Percentiles rank a stretch among this genome's conserved stretches.
phyloP scores from a whole-genome alignment of 1,140 invertebrate genomes.

The Brachionus rotundiformis region DNA sequence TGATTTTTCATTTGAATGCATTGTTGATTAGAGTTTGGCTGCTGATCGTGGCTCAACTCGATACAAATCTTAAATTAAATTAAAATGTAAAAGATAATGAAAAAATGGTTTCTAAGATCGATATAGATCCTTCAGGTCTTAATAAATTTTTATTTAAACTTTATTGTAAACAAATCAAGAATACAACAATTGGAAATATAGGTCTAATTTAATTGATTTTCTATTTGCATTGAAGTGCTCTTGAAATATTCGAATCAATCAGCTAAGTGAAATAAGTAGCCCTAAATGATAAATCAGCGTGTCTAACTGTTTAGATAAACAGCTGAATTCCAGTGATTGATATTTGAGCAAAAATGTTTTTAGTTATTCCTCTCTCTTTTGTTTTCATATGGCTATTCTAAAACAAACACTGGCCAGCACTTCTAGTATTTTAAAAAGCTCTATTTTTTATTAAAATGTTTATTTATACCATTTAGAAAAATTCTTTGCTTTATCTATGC shows the following conservation, averaged over 20 bases:
- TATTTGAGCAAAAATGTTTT: slow-evolving; percentile 37
- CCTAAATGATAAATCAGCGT: slow-evolving; percentile 27
- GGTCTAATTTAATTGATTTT: slow-evolving; percentile 32
- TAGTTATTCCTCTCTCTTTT: background rate
- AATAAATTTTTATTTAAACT: slow-evolving; percentile 7
- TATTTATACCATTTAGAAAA: background rate
- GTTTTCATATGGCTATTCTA: background rate
- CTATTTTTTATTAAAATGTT: background rate
- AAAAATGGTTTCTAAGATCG: background rate
- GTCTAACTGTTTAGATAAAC: slow-evolving; percentile 8
- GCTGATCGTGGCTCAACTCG: slow-evolving; percentile 25
- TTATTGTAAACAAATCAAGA: slow-evolving; percentile 3
- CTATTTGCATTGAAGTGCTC: background rate
- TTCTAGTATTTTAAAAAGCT: background rate
- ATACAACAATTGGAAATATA: slow-evolving; percentile 6
- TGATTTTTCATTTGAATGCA: slow-evolving; percentile 21
- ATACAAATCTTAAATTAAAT: slow-evolving; percentile 22
- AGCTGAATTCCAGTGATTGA: slow-evolving; percentile 31
- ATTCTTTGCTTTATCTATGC: slow-evolving; percentile 13
- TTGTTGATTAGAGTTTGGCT: slow-evolving; percentile 15
- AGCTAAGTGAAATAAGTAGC: background rate
- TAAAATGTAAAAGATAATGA: background rate
- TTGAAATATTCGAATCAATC: slow-evolving; percentile 29
- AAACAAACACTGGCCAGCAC: slow-evolving; percentile 2
- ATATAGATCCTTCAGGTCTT: background rate